A percentile compares a stretch with the other conserved stretches of the same genome.
Evolutionary conservation across 2,888 invertebrate genomes (phyloP).

Genomic region (Cheiracanthium punctorium): DNA sequence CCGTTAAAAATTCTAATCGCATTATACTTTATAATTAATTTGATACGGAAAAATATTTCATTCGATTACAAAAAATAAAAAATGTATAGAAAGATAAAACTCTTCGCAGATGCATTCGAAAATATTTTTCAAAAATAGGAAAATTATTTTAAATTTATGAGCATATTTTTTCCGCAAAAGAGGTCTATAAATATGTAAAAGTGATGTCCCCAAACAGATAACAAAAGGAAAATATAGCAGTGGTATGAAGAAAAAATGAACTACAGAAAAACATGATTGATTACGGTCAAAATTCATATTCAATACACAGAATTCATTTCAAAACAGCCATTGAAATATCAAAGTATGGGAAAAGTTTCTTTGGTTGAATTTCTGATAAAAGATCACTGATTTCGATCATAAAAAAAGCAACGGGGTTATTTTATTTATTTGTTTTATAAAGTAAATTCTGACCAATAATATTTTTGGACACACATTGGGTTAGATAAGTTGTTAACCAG

Average conservation of each 20-base stretch:
- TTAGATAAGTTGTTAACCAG: no score
- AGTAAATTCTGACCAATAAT: no score
- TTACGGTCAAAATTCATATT: background rate
- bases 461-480: no score
- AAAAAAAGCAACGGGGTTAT: background rate
- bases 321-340: background rate
- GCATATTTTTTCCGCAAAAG: background rate
- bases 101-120: no score
- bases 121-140: background rate
- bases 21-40: no score
- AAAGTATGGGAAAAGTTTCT: background rate
- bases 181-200: background rate
- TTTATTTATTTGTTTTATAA: no score
- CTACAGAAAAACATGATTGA: background rate
- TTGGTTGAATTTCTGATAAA: background rate
- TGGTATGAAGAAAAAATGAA: background rate
- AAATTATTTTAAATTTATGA: background rate
- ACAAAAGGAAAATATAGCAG: background rate
- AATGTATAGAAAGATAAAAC: no score
- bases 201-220: background rate
- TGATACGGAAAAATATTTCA: no score
- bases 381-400: background rate
- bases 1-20: no score
- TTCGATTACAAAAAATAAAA: no score
- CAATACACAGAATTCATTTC: conserved; percentile 1